Evolutionary conservation across 2,888 invertebrate species (phyloP), one percentile per base, ranked within the genome.

Genomic region (Stictocephala bisonia): DNA sequence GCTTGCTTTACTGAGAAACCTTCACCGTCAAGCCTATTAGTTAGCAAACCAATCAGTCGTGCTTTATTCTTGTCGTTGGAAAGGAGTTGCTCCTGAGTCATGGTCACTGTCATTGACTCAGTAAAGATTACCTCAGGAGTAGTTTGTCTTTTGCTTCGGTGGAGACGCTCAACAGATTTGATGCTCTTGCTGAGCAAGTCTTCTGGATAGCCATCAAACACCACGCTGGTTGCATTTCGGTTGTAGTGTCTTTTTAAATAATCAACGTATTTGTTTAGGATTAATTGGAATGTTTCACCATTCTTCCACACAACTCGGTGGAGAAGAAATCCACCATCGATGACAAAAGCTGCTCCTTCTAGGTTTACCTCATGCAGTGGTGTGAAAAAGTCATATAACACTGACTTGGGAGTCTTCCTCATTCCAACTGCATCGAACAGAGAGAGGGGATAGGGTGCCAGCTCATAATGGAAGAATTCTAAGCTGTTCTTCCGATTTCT

Each of bases 321-420:
- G 72, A 80, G 80, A 82, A 26, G 80, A 77, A 56, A 80, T 78
- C 81, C 81, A 26, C 80, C 80, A 74, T 82, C 82, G 6, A 82
- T 66, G 3, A 80, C 75, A 72, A 76, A n/a, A n/a, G n/a, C n/a
- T n/a, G n/a, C n/a, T n/a, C n/a, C n/a, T n/a, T n/a, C n/a, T n/a
- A n/a, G n/a, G n/a, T n/a, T n/a, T n/a, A n/a, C n/a, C n/a, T n/a
- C n/a, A n/a, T n/a, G n/a, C n/a, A n/a, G n/a, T n/a, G n/a, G n/a
- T n/a, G n/a, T n/a, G n/a, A n/a, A n/a, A n/a, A n/a, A n/a, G n/a
- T n/a, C n/a, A n/a, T n/a, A n/a, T n/a, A n/a, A n/a, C n/a, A n/a
- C n/a, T n/a, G n/a, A n/a, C n/a, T n/a, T n/a, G n/a, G n/a, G n/a
- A n/a, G n/a, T n/a, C n/a, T n/a, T n/a, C n/a, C n/a, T n/a, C n/a